A percentile compares a stretch with the other conserved stretches of the same genome.
These are phyloP conservation scores for Bellardia bayeri DNA, from an alignment of 2,888 invertebrate species.

Conservation along the genomic window DNA sequence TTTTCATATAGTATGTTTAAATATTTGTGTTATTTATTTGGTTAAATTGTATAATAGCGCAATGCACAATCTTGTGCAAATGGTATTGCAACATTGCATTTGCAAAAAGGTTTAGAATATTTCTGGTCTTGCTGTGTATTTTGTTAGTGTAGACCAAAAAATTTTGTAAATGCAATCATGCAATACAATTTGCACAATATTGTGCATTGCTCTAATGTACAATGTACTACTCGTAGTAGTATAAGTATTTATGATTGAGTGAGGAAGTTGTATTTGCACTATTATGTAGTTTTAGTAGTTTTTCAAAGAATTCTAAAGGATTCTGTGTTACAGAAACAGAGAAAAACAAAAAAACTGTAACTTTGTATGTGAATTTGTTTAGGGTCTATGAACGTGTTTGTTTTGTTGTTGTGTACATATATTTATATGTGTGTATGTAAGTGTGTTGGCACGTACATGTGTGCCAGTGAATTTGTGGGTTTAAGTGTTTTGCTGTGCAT, in stretches of 20 bases:
- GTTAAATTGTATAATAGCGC: background rate
- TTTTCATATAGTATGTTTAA: background rate
- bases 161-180: too few species aligned
- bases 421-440: background rate
- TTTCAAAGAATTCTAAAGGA: slow-evolving; percentile 52
- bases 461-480: slow-evolving; percentile 49
- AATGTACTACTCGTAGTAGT: background rate
- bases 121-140: too few species aligned
- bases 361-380: slow-evolving; percentile 30
- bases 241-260: slow-evolving; percentile 64
- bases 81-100: too few species aligned
- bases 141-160: too few species aligned
- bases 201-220: background rate
- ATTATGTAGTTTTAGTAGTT: background rate
- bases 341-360: slow-evolving; percentile 17
- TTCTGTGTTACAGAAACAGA: slow-evolving; percentile 7
- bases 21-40: background rate
- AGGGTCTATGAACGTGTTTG: slow-evolving; percentile 43
- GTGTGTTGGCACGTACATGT: slow-evolving; percentile 32
- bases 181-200: too few species aligned
- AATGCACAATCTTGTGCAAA: too few species aligned
- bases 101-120: too few species aligned
- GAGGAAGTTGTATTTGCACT: slow-evolving; percentile 36
- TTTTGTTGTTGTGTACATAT: background rate
- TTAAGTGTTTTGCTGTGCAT: slow-evolving; percentile 37